A percentile compares a stretch with the other conserved stretches of the same genome.
Conservation (phyloP, 2,113 vertebrate species). For the Tachysurus fulvidraco region DNA sequence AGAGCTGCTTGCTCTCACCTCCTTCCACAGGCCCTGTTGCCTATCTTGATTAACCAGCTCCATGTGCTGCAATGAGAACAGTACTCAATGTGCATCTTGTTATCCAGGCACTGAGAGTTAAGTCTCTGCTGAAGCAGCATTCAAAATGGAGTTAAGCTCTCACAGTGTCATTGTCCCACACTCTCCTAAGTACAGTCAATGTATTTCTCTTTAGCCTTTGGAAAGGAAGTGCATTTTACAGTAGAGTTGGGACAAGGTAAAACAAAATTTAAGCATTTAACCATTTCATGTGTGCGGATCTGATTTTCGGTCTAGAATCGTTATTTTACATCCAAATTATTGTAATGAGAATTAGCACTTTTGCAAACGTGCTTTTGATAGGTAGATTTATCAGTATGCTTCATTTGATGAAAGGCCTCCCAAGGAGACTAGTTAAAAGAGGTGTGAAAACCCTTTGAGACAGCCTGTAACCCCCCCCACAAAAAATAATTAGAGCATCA, state of each 20-base stretch:
- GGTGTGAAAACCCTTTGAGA: conserved; percentile 43
- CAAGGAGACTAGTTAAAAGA: conserved; percentile 33
- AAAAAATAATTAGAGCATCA: conserved; percentile 54
- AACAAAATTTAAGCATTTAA: neutral
- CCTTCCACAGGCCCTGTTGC: conserved; percentile 27
- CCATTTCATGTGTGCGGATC: neutral
- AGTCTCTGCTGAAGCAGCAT: conserved; percentile 13
- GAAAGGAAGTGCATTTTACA: neutral
- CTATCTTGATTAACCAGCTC: conserved; percentile 35
- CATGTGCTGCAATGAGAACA: conserved; percentile 29
- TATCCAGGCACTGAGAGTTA: conserved; percentile 1
- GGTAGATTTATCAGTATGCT: conserved; percentile 3
- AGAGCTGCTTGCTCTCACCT: conserved; percentile 27
- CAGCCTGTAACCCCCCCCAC: conserved; percentile 7
- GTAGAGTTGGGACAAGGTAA: neutral
- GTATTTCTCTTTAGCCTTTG: neutral
- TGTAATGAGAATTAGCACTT: neutral
- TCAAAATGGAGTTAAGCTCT: conserved; percentile 37
- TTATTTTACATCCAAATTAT: neutral
- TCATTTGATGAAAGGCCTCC: conserved; percentile 20
- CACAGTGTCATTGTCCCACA: neutral
- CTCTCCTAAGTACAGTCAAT: conserved; percentile 18
- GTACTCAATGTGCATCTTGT: conserved; percentile 12
- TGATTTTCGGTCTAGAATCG: neutral
- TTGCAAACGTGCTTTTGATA: neutral